Evolutionary conservation across 2,797 vertebrate species (phyloP).

Genomic region (Cynodonichthys magdalenae): DNA sequence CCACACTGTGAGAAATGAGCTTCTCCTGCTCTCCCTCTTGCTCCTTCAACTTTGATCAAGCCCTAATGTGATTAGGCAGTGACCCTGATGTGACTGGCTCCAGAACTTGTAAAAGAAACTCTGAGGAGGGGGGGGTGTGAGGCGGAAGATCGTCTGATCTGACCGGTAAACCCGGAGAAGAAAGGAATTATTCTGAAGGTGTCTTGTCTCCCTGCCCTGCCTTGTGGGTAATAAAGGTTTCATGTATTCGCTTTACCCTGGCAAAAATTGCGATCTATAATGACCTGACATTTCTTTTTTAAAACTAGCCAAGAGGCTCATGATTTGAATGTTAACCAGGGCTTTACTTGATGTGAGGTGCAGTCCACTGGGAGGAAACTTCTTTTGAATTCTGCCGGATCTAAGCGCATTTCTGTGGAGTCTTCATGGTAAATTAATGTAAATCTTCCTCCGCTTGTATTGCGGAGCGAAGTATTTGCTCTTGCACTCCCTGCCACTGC

Average conservation of each 20-base stretch:
- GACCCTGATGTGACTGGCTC: constrained; percentile 81
- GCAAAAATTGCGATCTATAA: constrained; percentile 85
- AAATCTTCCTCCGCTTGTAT: constrained; percentile 32
- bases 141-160: constrained; percentile 54
- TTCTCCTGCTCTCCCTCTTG: constrained; percentile 64
- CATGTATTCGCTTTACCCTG: constrained; percentile 85
- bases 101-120: constrained; percentile 71
- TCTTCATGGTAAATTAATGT: constrained; percentile 53
- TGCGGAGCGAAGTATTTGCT: constrained; percentile 27
- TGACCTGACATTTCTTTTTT: constrained; percentile 86
- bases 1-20: constrained; percentile 75
- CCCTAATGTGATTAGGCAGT: constrained; percentile 80
- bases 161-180: constrained; percentile 72
- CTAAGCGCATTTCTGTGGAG: constrained; percentile 39
- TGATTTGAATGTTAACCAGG: constrained; percentile 84
- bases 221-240: constrained; percentile 89
- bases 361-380: constrained; percentile 56
- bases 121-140: background rate
- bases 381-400: constrained; percentile 62
- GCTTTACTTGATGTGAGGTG: constrained; percentile 61
- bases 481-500: constrained; percentile 14
- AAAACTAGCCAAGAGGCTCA: constrained; percentile 76
- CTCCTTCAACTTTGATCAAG: constrained; percentile 81
- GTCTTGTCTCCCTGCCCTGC: constrained; percentile 73
- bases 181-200: constrained; percentile 81